Evolutionary conservation across 1,140 invertebrate species (phyloP).

Genomic region (Diabrotica undecimpunctata): DNA sequence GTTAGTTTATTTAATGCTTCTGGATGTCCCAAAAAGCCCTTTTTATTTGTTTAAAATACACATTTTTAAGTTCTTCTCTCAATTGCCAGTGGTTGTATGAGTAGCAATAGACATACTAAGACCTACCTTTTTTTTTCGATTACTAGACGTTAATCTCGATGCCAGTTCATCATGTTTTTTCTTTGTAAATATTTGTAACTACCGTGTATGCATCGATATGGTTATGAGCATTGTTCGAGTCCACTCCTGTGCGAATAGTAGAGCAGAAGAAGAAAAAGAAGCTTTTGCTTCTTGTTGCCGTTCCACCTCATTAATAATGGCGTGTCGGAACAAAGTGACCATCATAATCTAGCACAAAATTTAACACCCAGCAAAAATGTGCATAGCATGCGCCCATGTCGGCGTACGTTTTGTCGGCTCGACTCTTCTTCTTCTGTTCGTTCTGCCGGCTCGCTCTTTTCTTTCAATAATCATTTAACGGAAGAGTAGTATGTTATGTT

Average conservation of each 20-base stretch:
- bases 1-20: no score
- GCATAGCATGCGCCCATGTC: slow-evolving; percentile 20
- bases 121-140: no score
- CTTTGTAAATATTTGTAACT: no score
- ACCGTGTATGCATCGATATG: no score
- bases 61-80: no score
- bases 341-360: slow-evolving; percentile 19
- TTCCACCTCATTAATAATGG: slow-evolving; percentile 12
- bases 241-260: neutral
- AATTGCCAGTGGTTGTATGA: no score
- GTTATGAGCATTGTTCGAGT: neutral
- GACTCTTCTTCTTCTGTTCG: neutral
- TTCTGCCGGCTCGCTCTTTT: neutral
- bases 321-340: slow-evolving; percentile 14
- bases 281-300: slow-evolving; percentile 10
- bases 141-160: no score
- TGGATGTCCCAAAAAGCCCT: no score
- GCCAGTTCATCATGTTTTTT: no score
- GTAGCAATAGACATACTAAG: no score
- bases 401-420: slow-evolving; percentile 12
- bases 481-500: slow-evolving; percentile 18
- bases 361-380: slow-evolving; percentile 18
- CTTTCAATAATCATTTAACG: slow-evolving; percentile 19
- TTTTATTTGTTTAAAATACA: no score
- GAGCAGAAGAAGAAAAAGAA: neutral